Evolutionary conservation across 2,797 vertebrate genomes (phyloP).

Genomic region (Leptoclinus maculatus): DNA sequence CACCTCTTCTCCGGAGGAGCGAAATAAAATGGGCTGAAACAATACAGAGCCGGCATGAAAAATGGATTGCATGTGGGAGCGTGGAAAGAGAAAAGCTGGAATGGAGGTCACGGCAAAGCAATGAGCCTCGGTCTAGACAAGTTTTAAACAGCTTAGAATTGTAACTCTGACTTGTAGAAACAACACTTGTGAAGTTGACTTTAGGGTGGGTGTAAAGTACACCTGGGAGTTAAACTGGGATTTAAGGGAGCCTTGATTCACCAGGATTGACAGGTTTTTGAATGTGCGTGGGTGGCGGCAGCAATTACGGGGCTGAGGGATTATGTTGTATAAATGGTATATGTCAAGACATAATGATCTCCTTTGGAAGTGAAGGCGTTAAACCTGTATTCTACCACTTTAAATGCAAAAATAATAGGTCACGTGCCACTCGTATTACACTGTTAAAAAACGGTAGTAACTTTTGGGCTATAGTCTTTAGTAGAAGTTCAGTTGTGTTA

Average conservation of each 20-base stretch:
- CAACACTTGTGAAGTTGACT: conserved; percentile 30
- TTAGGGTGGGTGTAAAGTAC: neutral
- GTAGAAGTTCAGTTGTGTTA: neutral
- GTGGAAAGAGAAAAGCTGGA: conserved; percentile 27
- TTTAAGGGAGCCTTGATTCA: conserved; percentile 43
- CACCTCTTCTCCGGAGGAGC: conserved; percentile 47
- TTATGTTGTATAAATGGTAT: conserved; percentile 32
- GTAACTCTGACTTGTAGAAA: conserved; percentile 23
- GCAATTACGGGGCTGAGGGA: conserved; percentile 18
- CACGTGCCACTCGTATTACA: neutral
- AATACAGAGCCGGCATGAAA: conserved; percentile 56
- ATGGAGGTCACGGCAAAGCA: conserved; percentile 50
- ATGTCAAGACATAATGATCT: conserved; percentile 26
- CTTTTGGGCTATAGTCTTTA: neutral
- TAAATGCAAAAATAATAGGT: conserved; percentile 7
- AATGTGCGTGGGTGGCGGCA: conserved; percentile 24
- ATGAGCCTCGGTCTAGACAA: conserved; percentile 24
- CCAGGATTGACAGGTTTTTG: conserved; percentile 22
- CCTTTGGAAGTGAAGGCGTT: conserved; percentile 7
- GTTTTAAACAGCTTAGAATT: conserved; percentile 34
- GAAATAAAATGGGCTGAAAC: conserved; percentile 59
- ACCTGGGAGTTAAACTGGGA: conserved; percentile 25
- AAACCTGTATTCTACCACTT: neutral
- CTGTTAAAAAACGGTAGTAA: neutral
- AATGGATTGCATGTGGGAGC: conserved; percentile 54